Conservation (phyloP, 2,888 invertebrate genomes). For the Branchellion lobata region DNA sequence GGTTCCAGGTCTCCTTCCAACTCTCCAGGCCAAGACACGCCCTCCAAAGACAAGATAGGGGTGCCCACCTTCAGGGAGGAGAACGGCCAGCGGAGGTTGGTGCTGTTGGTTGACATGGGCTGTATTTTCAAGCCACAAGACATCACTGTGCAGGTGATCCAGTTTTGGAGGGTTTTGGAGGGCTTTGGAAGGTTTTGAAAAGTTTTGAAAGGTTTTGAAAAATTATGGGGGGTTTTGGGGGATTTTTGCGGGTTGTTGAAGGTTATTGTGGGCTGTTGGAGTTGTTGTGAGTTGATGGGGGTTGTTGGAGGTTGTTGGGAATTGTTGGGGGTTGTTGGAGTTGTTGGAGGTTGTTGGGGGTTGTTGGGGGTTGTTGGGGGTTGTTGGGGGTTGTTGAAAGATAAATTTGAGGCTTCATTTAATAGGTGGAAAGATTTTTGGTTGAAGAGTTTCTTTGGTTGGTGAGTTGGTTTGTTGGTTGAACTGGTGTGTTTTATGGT, state of each 20-base stretch:
- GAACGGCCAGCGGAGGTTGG: slow-evolving; percentile 41
- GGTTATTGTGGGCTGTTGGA: background rate
- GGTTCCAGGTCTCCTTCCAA: slow-evolving; percentile 51
- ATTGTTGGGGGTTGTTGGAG: too few species aligned
- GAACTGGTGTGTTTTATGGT: too few species aligned
- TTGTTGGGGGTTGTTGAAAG: too few species aligned
- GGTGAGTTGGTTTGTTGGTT: too few species aligned
- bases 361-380: too few species aligned
- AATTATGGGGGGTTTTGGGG: background rate
- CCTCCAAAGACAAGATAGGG: slow-evolving; percentile 46
- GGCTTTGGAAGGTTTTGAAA: background rate
- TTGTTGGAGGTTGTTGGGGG: too few species aligned
- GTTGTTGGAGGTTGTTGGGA: too few species aligned
- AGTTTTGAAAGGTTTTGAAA: background rate
- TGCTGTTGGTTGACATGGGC: slow-evolving; percentile 46
- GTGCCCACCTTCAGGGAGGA: slow-evolving; percentile 48
- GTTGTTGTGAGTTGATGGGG: too few species aligned
- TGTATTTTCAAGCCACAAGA: slow-evolving; percentile 50
- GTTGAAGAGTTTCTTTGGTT: too few species aligned
- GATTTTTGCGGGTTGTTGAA: background rate
- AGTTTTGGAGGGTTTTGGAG: too few species aligned
- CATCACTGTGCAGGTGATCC: slow-evolving; percentile 51
- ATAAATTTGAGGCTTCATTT: too few species aligned
- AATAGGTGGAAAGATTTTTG: too few species aligned
- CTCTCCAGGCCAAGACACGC: slow-evolving; percentile 47